Evolutionary conservation across 2,888 invertebrate genomes (phyloP), one percentile per base, ranked within the genome.

Genomic region (Atherix ibis): DNA sequence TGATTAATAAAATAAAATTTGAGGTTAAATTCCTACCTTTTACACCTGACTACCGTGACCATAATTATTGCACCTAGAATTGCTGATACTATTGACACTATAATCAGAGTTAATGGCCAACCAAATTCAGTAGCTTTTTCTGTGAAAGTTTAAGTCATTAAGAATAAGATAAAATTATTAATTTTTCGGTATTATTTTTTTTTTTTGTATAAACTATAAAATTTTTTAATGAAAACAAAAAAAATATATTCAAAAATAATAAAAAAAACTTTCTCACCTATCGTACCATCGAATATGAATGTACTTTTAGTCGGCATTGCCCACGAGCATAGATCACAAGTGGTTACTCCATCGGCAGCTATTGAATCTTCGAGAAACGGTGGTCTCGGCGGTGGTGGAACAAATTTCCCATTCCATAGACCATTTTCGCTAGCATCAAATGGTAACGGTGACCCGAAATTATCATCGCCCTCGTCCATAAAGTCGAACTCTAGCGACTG

Each of bases 251-350:
- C n/a, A n/a, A n/a, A n/a, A n/a, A n/a, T n/a, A n/a, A n/a, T n/a
- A n/a, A n/a, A n/a, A n/a, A n/a, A 22, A 22, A 10, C 9, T 6
- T 26, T 53, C 66, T 63, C 50, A 73, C 73, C 72, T 53, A 70
- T 64, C 45, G 70, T 66, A 41, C 67, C 66, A 50, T 73, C 73
- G 38, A 68, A 61, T 43, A 63, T 67, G 56, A 61, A 67, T 37
- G 64, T 64, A 53, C 64, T 65, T 54, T 67, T 66, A 43, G 39
- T 37, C 32, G 58, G 37, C 29, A 34, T 63, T 63, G 77, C 76
- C 77, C 77, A 77, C 46, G 75, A 67, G 57, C 77, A 77, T 45
- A 77, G 66, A 62, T 77, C 77, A 59, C 77, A 77, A 52, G 76
- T 76, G 49, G 76, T 76, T 44, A 76, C 66, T 39, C 76, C 76